phyloP scores from a whole-genome alignment of 2,888 invertebrate species.

The Papilio elwesi region DNA sequence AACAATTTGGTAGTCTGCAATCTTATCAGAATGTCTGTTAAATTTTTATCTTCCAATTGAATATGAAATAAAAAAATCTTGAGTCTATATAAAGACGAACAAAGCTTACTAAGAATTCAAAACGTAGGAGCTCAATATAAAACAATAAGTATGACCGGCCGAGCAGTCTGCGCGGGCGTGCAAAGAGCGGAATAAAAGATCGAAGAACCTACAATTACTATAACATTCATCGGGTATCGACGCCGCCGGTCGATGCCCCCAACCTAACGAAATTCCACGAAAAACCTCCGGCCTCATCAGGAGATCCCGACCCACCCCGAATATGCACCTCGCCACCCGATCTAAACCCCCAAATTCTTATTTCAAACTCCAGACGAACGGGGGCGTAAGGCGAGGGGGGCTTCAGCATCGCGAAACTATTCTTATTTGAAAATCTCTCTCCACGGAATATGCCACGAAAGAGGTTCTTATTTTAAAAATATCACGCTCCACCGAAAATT shows the following conservation, averaged over 20 bases:
- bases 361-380: slow-evolving; percentile 81
- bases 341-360: slow-evolving; percentile 82
- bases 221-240: slow-evolving; percentile 78
- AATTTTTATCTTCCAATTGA: background rate
- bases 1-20: background rate
- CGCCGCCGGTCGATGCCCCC: slow-evolving; percentile 75
- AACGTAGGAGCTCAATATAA: slow-evolving; percentile 5
- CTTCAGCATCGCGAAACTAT: slow-evolving; percentile 78
- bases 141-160: slow-evolving; percentile 24
- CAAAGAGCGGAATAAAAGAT: slow-evolving; percentile 37
- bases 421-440: slow-evolving; percentile 84
- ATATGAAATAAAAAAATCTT: background rate
- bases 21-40: background rate
- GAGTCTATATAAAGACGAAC: slow-evolving; percentile 13
- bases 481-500: slow-evolving; percentile 80
- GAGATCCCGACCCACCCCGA: slow-evolving; percentile 75
- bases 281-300: slow-evolving; percentile 83
- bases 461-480: slow-evolving; percentile 84
- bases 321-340: slow-evolving; percentile 74
- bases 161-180: slow-evolving; percentile 9
- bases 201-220: slow-evolving; percentile 71
- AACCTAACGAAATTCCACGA: slow-evolving; percentile 81
- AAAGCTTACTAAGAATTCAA: slow-evolving; percentile 21
- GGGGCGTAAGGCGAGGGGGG: slow-evolving; percentile 60
- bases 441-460: slow-evolving; percentile 83